These are phyloP conservation scores for Tenthredo notha DNA, from an alignment of 2,888 invertebrate species.

Conservation along the genomic window DNA sequence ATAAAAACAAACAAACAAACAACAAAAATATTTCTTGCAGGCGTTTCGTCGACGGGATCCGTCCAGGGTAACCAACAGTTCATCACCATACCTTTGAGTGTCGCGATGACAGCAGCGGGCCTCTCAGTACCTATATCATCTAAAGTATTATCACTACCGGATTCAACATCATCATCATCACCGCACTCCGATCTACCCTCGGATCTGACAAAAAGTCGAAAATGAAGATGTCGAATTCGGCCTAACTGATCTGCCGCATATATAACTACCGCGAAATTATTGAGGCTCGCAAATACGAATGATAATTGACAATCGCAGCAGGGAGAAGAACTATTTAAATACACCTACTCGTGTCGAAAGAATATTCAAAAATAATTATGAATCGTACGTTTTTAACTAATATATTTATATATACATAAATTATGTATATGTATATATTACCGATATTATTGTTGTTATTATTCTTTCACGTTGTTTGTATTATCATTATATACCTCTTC, in stretches of 20 bases:
- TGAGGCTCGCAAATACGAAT: neutral
- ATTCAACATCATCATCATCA: slow-evolving; percentile 66
- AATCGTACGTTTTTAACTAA: neutral
- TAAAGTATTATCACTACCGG: slow-evolving; percentile 69
- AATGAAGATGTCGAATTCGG: slow-evolving; percentile 58
- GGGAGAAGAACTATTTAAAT: neutral
- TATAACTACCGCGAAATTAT: neutral
- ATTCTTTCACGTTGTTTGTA: neutral
- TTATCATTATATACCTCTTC: neutral
- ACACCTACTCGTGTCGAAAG: neutral
- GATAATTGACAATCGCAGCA: neutral
- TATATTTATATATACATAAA: neutral
- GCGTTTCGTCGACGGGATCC: slow-evolving; percentile 70
- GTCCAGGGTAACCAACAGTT: slow-evolving; percentile 80
- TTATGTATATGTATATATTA: slow-evolving; percentile 8
- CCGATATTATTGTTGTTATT: neutral
- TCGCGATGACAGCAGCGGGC: slow-evolving; percentile 83
- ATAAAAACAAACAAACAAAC: too few species aligned
- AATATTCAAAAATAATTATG: neutral
- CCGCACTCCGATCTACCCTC: slow-evolving; percentile 72
- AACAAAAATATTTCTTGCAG: slow-evolving; percentile 59
- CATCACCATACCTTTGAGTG: slow-evolving; percentile 86
- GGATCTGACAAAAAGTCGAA: slow-evolving; percentile 74
- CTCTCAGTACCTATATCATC: slow-evolving; percentile 72
- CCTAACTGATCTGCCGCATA: neutral